Evolutionary conservation across 2,888 invertebrate species (phyloP), one percentile per base, ranked within the genome.

Genomic region (Leucophenga montana): DNA sequence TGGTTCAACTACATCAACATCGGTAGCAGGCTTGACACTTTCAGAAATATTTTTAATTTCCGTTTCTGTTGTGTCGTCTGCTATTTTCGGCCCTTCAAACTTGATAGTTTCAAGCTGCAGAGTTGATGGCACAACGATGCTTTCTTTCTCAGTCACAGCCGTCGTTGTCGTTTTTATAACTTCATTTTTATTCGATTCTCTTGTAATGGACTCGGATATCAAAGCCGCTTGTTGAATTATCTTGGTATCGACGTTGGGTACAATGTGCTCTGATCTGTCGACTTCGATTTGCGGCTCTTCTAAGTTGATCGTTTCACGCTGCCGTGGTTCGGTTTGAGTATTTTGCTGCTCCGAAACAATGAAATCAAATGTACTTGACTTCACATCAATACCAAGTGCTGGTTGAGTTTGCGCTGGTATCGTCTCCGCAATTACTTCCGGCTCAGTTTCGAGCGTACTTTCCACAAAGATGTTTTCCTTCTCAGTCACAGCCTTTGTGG

Each of bases 131-230:
- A 11, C 18, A 6, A 44, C 70, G 8, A 27, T 27, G 53, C 9
- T 61, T 46, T 78, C 78, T 18, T 46, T 46, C 67, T 77, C 78
- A 33, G 68, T 74, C 1, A 78, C 71, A 61, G 75, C 66, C 62
- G 71, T 74, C 0, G 82, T 85, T 59, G 72, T 78, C 5, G 83
- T 84, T 70, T 78, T 82, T 2, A 69, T 77, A 33, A 82, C 78
- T 16, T 84, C 82, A n/a, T 79, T 77, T 65, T 76, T 78, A 50
- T 78, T 83, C 0, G 81, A 76, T 69, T 83, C 83, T 0, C 78
- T 85, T 46, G 78, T 76, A 4, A 80, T 56, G 0, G 84, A 83
- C 69, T 85, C 83, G 0, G 84, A 75, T 22, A 78, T 74, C 3
- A 77, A 16, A 31, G 78, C 79, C 67, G 76, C 79, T 18, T 76